A percentile compares a stretch with the other conserved stretches of the same genome.
phyloP scores from a whole-genome alignment of 2,888 invertebrate species.

The Polylopha cassiicola region DNA sequence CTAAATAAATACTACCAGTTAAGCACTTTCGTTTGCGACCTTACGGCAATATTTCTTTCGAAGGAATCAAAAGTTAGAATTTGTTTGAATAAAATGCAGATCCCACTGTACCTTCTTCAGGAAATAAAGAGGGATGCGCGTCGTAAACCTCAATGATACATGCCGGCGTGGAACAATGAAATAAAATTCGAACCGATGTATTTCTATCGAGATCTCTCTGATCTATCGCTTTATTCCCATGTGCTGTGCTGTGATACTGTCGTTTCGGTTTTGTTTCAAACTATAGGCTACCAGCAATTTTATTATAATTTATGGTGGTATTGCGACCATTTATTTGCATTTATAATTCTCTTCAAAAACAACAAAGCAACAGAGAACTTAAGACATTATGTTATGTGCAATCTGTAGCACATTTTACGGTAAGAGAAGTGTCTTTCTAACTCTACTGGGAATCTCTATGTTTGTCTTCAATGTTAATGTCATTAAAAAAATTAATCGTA shows the following conservation, averaged over 20 bases:
- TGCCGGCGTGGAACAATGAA: constrained; percentile 56
- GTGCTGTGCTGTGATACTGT: too few relatives aligned
- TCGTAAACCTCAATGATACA: constrained; percentile 67
- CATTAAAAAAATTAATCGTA: too few relatives aligned
- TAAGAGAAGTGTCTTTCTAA: too few relatives aligned
- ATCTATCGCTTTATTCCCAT: constrained; percentile 38
- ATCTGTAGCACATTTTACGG: too few relatives aligned
- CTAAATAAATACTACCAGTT: too few relatives aligned
- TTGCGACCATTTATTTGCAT: constrained; percentile 1
- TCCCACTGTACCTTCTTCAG: constrained; percentile 33
- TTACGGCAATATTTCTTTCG: constrained; percentile 8
- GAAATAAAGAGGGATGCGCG: constrained; percentile 59
- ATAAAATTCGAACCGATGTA: constrained; percentile 50
- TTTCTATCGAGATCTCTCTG: constrained; percentile 49
- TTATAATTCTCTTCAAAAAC: neutral
- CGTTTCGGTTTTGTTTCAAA: too few relatives aligned
- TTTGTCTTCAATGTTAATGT: too few relatives aligned
- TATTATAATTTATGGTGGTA: too few relatives aligned
- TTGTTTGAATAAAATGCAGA: constrained; percentile 42
- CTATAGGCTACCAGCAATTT: too few relatives aligned
- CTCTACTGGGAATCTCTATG: too few relatives aligned
- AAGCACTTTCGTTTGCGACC: neutral
- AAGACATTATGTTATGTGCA: too few relatives aligned
- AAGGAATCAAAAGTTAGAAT: constrained; percentile 34
- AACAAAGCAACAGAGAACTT: too few relatives aligned